These are phyloP conservation scores for Molothrus ater DNA, from an alignment of 2,797 vertebrate species.

Conservation along the genomic window DNA sequence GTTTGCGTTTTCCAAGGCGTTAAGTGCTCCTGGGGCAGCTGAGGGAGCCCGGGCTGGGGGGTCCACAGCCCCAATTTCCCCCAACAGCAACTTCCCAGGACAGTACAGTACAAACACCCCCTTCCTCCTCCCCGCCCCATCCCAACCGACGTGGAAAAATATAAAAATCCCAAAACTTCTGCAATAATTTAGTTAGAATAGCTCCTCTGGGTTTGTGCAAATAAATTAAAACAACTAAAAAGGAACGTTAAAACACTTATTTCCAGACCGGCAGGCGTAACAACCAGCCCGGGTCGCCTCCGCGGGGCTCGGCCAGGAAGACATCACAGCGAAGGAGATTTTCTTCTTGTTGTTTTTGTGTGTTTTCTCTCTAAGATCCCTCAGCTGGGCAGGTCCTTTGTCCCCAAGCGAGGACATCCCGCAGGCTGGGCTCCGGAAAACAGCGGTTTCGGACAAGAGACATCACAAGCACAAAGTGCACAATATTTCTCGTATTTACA, in stretches of 20 bases:
- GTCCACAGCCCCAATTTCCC: neutral
- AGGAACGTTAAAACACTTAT: slow-evolving; percentile 65
- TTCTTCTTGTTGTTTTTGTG: neutral
- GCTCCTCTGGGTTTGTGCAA: slow-evolving; percentile 84
- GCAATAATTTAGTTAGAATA: slow-evolving; percentile 85
- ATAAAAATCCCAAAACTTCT: slow-evolving; percentile 78
- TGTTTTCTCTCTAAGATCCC: slow-evolving; percentile 41
- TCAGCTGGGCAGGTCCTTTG: slow-evolving; percentile 50
- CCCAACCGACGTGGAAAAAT: slow-evolving; percentile 79
- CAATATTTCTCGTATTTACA: slow-evolving; percentile 90
- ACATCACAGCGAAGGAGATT: neutral
- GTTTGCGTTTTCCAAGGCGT: slow-evolving; percentile 45
- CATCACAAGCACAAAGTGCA: slow-evolving; percentile 91
- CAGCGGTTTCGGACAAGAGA: slow-evolving; percentile 83
- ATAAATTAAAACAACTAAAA: slow-evolving; percentile 81
- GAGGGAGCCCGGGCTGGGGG: neutral
- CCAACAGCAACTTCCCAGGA: slow-evolving; percentile 61
- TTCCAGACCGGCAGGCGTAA: slow-evolving; percentile 70
- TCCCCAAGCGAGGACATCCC: slow-evolving; percentile 46
- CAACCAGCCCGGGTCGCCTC: slow-evolving; percentile 53
- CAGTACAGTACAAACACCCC: slow-evolving; percentile 70
- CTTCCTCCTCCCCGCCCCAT: slow-evolving; percentile 52
- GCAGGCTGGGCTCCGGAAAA: slow-evolving; percentile 64
- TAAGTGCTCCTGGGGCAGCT: slow-evolving; percentile 53
- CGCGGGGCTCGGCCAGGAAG: slow-evolving; percentile 28